These are phyloP conservation scores for Spodoptera exigua DNA, from an alignment of 2,888 invertebrate species.

Conservation along the genomic window DNA sequence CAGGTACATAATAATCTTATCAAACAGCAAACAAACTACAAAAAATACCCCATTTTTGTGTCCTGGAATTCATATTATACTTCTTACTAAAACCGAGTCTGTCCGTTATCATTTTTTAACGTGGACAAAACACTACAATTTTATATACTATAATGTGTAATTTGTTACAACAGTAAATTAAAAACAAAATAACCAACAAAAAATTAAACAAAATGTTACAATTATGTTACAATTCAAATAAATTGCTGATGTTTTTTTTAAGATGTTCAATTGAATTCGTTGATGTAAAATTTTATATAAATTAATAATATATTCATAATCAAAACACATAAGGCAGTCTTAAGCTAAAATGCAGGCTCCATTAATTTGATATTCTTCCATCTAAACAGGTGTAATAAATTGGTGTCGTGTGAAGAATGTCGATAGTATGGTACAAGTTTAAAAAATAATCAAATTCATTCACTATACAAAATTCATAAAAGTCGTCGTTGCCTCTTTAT, in stretches of 20 bases:
- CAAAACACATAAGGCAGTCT: slow-evolving; percentile 55
- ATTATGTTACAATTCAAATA: slow-evolving; percentile 30
- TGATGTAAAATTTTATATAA: slow-evolving; percentile 21
- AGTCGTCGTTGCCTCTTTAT: too few species aligned
- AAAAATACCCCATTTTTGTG: slow-evolving; percentile 35
- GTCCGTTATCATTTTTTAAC: slow-evolving; percentile 12
- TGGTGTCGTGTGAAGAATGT: slow-evolving; percentile 10
- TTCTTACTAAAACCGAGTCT: slow-evolving; percentile 18
- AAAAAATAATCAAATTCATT: background rate
- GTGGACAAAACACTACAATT: slow-evolving; percentile 16
- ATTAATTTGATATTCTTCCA: slow-evolving; percentile 28
- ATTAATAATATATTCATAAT: slow-evolving; percentile 38
- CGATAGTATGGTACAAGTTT: background rate
- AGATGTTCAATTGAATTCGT: slow-evolving; percentile 20
- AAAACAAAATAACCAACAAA: slow-evolving; percentile 56
- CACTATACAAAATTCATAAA: background rate
- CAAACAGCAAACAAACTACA: slow-evolving; percentile 35
- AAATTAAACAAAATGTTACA: slow-evolving; percentile 37
- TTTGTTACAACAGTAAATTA: slow-evolving; percentile 47
- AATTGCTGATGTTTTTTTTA: slow-evolving; percentile 24
- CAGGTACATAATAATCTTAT: slow-evolving; percentile 56
- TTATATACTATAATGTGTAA: slow-evolving; percentile 28
- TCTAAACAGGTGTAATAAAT: slow-evolving; percentile 20
- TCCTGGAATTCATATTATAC: slow-evolving; percentile 28
- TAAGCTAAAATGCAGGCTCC: slow-evolving; percentile 56